Evolutionary conservation across 2,113 vertebrate species (phyloP).

Genomic region (Anser cygnoides): DNA sequence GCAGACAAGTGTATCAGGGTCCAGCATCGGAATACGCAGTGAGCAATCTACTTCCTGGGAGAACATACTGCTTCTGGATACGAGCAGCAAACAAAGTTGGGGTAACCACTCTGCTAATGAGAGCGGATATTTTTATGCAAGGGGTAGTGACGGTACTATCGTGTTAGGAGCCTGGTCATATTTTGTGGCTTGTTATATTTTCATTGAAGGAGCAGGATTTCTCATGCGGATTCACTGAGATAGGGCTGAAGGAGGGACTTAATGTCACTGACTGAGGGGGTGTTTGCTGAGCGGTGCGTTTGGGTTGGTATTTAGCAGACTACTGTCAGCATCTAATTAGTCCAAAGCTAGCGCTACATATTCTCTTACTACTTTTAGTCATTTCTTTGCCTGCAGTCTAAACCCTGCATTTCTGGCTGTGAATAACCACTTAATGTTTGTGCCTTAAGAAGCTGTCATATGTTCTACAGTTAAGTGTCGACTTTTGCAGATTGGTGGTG

Average conservation of each 20-base stretch:
- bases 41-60: constrained; percentile 74
- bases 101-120: background rate
- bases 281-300: background rate
- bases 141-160: fast-evolving
- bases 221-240: background rate
- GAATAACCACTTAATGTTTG: background rate
- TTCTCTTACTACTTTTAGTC: background rate
- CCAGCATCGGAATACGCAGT: constrained; percentile 61
- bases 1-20: constrained; percentile 65
- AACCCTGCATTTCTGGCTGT: background rate
- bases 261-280: background rate
- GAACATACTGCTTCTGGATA: constrained; percentile 76
- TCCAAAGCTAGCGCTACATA: background rate
- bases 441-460: background rate
- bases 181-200: background rate
- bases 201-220: background rate
- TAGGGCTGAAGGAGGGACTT: background rate
- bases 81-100: constrained; percentile 75
- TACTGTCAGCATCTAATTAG: background rate
- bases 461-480: background rate
- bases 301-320: background rate
- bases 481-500: background rate
- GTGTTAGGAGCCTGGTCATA: background rate
- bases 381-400: background rate
- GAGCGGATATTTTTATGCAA: no score